A percentile compares a stretch with the other conserved stretches of the same genome.
Conservation (phyloP, 2,888 invertebrate genomes). For the Scotopteryx bipunctaria region DNA sequence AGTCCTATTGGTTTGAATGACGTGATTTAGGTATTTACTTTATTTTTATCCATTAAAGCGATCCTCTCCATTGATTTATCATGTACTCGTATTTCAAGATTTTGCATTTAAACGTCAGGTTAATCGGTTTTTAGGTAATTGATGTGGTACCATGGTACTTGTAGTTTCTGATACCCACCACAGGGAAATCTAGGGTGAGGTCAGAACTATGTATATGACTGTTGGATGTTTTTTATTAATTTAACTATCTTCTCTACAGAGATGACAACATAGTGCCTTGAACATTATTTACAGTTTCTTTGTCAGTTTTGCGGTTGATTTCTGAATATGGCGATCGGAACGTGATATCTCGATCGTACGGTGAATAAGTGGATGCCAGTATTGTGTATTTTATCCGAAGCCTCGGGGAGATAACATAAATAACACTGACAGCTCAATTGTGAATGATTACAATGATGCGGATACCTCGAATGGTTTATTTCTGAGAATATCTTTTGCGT, state of each 20-base stretch:
- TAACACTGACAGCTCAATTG: constrained; percentile 68
- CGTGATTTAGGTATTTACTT: constrained; percentile 30
- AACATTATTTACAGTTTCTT: constrained; percentile 22
- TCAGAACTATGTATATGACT: too few relatives aligned
- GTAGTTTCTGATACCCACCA: too few relatives aligned
- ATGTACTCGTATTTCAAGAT: neutral
- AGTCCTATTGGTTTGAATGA: constrained; percentile 19
- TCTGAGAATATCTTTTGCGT: constrained; percentile 15
- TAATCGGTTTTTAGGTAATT: too few relatives aligned
- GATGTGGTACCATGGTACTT: too few relatives aligned
- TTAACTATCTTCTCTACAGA: too few relatives aligned
- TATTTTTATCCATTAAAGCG: constrained; percentile 23
- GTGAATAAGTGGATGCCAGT: constrained; percentile 28
- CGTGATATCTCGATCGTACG: constrained; percentile 31
- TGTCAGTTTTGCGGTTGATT: constrained; percentile 26
- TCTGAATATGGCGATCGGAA: constrained; percentile 28
- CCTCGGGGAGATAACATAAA: constrained; percentile 51
- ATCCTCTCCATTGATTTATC: neutral
- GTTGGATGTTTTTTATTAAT: too few relatives aligned
- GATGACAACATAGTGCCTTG: constrained; percentile 18
- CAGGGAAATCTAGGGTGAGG: too few relatives aligned
- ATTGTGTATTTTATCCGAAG: constrained; percentile 36
- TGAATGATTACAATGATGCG: constrained; percentile 54
- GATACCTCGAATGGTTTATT: too few relatives aligned
- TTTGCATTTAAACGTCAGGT: too few relatives aligned